phyloP scores from a whole-genome alignment of 2,113 vertebrate species.

The Psammodynastes pulverulentus region DNA sequence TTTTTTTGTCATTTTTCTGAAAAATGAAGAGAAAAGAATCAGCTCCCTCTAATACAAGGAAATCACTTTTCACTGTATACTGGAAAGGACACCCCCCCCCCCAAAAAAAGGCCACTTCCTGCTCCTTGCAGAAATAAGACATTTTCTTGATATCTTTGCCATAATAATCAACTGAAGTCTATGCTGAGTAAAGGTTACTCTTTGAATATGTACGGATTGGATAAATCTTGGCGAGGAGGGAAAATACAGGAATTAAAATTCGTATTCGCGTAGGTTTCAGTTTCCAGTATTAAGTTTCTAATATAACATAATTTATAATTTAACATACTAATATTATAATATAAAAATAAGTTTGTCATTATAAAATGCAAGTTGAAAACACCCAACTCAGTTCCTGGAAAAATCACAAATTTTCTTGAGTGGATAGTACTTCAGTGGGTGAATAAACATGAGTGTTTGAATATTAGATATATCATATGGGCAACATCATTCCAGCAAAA shows the following conservation, averaged over 20 bases:
- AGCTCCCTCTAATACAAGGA: background rate
- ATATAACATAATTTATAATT: background rate
- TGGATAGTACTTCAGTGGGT: slow-evolving; percentile 19
- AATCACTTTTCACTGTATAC: background rate
- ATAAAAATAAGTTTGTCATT: background rate
- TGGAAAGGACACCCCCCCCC: too few relatives aligned
- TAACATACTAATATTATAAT: background rate
- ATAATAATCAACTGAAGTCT: background rate
- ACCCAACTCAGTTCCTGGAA: background rate
- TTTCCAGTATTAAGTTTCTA: background rate
- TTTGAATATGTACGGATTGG: background rate
- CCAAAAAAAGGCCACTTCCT: background rate
- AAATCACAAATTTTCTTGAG: background rate
- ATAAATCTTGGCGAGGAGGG: background rate
- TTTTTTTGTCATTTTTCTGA: background rate
- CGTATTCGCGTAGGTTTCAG: slow-evolving; percentile 24
- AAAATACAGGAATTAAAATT: slow-evolving; percentile 9
- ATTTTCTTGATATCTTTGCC: background rate
- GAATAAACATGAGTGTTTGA: slow-evolving; percentile 43
- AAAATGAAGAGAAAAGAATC: background rate
- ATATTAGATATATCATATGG: slow-evolving; percentile 31
- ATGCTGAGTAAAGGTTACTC: background rate
- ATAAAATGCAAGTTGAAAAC: slow-evolving; percentile 9
- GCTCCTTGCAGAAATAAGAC: background rate
- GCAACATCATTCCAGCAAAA: slow-evolving; percentile 38